These are phyloP conservation scores for Orestias chungarensis DNA, from an alignment of 2,797 vertebrate species.

Conservation along the genomic window DNA sequence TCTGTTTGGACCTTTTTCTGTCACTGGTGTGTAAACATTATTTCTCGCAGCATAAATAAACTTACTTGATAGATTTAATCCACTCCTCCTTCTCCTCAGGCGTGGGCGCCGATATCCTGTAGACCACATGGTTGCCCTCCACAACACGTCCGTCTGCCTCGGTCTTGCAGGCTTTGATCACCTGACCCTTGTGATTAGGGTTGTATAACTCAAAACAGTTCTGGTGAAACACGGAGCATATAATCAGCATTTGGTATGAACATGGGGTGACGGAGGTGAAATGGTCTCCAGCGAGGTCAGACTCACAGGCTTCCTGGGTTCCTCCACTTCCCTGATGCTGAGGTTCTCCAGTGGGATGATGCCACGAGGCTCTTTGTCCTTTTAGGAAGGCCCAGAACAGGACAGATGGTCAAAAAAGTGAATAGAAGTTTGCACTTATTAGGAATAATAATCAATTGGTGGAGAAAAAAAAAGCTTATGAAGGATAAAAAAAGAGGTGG, in stretches of 20 bases:
- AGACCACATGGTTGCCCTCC: slow-evolving; percentile 97
- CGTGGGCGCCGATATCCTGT: slow-evolving; percentile 96
- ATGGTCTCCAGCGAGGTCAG: slow-evolving; percentile 39
- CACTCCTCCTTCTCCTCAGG: slow-evolving; percentile 97
- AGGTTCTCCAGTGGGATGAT: slow-evolving; percentile 97
- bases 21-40: neutral
- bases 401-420: slow-evolving; percentile 9
- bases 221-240: slow-evolving; percentile 66
- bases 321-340: slow-evolving; percentile 96
- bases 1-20: no score
- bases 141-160: slow-evolving; percentile 96
- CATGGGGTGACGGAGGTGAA: neutral
- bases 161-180: slow-evolving; percentile 98
- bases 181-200: slow-evolving; percentile 96
- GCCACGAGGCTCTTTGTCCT: slow-evolving; percentile 97
- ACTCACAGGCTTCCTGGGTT: slow-evolving; percentile 94
- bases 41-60: slow-evolving; percentile 1
- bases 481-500: neutral
- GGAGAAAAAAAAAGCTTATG: neutral
- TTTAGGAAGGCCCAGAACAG: slow-evolving; percentile 30
- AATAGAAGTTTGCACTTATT: slow-evolving; percentile 14
- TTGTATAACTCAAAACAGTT: slow-evolving; percentile 99
- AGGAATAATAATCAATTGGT: neutral
- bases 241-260: neutral
- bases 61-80: slow-evolving; percentile 99